Base-by-base conservation (phyloP, 2,797 vertebrate species). In the Thripadectes ignobilis region DNA sequence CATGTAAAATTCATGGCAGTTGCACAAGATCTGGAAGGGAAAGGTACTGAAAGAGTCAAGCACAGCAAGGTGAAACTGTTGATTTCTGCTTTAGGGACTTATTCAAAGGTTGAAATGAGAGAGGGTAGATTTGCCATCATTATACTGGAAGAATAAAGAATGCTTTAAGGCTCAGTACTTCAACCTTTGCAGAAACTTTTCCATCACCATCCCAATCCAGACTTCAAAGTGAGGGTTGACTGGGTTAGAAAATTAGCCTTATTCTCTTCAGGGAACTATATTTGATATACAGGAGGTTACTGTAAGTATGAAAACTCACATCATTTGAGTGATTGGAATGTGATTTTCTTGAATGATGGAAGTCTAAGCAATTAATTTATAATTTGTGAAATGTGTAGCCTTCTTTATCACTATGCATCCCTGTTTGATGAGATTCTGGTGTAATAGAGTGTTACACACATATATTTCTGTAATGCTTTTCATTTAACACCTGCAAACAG, bases 121-220 rank as follows among this genome's bases (percentile, higher is more conserved):
- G 92, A 86, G 62, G 85, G 67, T 66, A 79, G 59, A 73, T 92
- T 85, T 94, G 77, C 85, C 88, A 87, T 79, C 78, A 77, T 89
- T 93, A 87, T 49, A 63, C 88, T 92, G 55, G 59, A 92, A 94
- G 83, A 95, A 95, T 94, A 95, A 97, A 94, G 92, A 90, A 90
- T 76, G 88, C 90, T 97, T 88, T 94, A 96, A 92, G 90, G 67
- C 88, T 94, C 80, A 48, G 51, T 89, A 95, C 66, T 80, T 75
- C 88, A 85, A 54, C 77, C 67, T 94, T 45, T 73, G 90, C 26
- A 1, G 63, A 73, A 95, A 94, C 67, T 93, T 94, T 94, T 79
- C 92, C 83, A 93, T 86, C 88, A 90, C 85, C 76, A 82, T 85
- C 90, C 93, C 83, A 94, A 92, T 69, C 43, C 83, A 88, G 77